A percentile compares a stretch with the other conserved stretches of the same genome.
phyloP scores from a whole-genome alignment of 2,888 invertebrate genomes.

The Tetanocera ferruginea region DNA sequence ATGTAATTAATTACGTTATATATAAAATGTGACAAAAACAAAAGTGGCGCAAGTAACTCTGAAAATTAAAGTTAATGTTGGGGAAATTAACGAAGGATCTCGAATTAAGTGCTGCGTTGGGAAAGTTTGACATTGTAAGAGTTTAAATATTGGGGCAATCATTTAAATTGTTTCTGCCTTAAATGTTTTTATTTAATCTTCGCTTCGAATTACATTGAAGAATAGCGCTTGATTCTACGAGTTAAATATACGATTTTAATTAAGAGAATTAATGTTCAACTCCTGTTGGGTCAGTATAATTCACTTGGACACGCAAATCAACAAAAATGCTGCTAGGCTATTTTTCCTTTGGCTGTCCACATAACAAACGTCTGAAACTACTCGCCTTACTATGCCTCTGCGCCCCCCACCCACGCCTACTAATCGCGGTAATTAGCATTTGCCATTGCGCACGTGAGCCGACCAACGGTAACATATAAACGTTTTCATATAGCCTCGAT shows the following conservation, averaged over 20 bases:
- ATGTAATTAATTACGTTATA: constrained; percentile 55
- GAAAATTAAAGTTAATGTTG: constrained; percentile 52
- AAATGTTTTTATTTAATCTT: no score
- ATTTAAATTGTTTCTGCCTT: no score
- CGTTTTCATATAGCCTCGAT: constrained; percentile 1
- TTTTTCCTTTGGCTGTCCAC: not conserved
- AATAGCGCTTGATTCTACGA: not conserved
- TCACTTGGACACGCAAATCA: constrained; percentile 41
- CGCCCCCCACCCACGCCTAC: constrained; percentile 25
- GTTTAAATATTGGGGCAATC: no score
- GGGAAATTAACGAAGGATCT: constrained; percentile 43
- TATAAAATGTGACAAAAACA: constrained; percentile 57
- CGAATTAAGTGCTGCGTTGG: not conserved
- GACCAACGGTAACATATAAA: constrained; percentile 25
- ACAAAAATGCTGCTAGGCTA: constrained; percentile 12
- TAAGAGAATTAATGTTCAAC: constrained; percentile 20
- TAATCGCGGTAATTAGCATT: constrained; percentile 48
- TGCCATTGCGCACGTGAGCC: constrained; percentile 36
- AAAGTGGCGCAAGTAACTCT: constrained; percentile 52
- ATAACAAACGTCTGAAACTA: not conserved
- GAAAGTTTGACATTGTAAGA: not conserved
- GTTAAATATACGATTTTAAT: not conserved
- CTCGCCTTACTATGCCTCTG: not conserved
- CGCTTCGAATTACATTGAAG: no score
- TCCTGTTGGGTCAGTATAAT: constrained; percentile 35